These are phyloP conservation scores for Ectobius pallidus DNA, from an alignment of 2,888 invertebrate genomes.

Conservation along the genomic window DNA sequence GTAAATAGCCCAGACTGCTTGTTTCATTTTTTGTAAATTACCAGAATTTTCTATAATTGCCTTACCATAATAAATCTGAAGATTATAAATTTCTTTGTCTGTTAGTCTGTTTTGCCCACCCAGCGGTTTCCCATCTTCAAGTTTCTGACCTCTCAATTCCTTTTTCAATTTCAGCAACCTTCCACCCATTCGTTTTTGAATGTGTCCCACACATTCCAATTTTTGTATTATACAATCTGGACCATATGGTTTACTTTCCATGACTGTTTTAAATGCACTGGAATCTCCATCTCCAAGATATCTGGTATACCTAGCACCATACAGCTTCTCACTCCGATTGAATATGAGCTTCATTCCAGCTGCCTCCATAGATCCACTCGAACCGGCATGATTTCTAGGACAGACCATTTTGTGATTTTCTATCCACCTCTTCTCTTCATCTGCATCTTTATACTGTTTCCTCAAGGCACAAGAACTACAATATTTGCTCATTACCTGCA, in stretches of 20 bases:
- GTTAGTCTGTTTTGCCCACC: background rate
- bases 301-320: background rate
- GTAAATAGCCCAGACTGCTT: constrained; percentile 37
- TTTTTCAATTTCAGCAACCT: no score
- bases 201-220: background rate
- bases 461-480: background rate
- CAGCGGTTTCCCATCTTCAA: background rate
- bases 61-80: constrained; percentile 32
- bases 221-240: background rate
- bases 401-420: background rate
- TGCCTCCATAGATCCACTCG: background rate
- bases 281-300: background rate
- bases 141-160: background rate
- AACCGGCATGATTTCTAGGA: background rate
- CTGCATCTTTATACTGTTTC: background rate
- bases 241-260: background rate
- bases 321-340: background rate
- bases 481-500: background rate
- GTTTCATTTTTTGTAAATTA: constrained; percentile 26
- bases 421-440: background rate
- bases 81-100: background rate
- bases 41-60: constrained; percentile 29
- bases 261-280: no score
- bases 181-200: no score
- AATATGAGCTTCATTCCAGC: background rate